Evolutionary conservation across 2,113 vertebrate genomes (phyloP).

Genomic region (Bos indicus): DNA sequence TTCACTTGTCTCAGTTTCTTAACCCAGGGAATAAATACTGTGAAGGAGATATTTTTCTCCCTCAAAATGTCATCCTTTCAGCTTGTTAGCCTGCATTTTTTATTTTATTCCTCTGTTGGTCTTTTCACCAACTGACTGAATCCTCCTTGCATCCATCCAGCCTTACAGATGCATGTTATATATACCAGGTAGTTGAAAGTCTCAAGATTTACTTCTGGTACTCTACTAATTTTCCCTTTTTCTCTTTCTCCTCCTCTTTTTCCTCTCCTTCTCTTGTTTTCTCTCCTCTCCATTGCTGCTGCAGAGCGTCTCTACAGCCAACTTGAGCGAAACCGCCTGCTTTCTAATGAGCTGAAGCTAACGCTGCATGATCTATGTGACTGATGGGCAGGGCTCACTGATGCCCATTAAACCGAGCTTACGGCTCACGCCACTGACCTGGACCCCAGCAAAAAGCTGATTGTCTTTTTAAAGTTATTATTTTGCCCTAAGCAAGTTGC

Average conservation of each 20-base stretch:
- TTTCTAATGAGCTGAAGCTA: constrained; percentile 85
- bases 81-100: neutral
- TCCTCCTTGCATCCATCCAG: neutral
- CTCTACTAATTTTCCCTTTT: constrained; percentile 78
- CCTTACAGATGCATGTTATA: constrained; percentile 1
- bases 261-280: constrained; percentile 51
- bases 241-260: constrained; percentile 70
- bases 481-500: constrained; percentile 52
- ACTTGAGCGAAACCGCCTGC: constrained; percentile 84
- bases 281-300: constrained; percentile 49
- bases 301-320: constrained; percentile 84
- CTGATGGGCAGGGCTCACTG: constrained; percentile 79
- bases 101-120: constrained; percentile 38
- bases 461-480: constrained; percentile 45
- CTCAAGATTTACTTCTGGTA: neutral
- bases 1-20: neutral
- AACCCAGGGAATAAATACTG: neutral
- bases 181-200: constrained; percentile 32
- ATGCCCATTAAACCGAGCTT: constrained; percentile 64
- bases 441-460: constrained; percentile 71
- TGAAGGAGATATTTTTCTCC: neutral
- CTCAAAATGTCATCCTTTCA: neutral
- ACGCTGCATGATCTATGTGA: constrained; percentile 86
- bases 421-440: constrained; percentile 60
- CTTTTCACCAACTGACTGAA: constrained; percentile 11